Evolutionary conservation across 2,113 vertebrate species (phyloP).

Genomic region (Scatophagus argus): DNA sequence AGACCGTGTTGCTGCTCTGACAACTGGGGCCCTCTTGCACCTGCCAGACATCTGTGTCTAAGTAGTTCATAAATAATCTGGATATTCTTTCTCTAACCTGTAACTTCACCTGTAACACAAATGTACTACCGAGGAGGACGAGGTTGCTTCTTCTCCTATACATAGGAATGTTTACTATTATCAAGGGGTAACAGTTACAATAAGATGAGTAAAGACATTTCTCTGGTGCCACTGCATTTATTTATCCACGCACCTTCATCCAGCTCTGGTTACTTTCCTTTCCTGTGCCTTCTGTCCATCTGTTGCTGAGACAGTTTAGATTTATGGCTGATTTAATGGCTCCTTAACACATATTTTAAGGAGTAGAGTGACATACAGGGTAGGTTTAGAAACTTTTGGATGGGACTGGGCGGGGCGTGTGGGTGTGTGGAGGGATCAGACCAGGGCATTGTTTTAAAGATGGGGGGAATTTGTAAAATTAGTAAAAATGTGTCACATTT

Average conservation of each 20-base stretch:
- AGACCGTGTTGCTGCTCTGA: constrained; percentile 55
- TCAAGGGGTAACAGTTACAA: neutral
- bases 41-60: constrained; percentile 71
- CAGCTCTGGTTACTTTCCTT: neutral
- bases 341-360: constrained; percentile 4
- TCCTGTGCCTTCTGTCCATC: constrained; percentile 13
- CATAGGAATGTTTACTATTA: neutral
- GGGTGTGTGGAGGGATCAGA: too few relatives aligned
- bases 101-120: neutral
- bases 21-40: constrained; percentile 55
- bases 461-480: neutral
- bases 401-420: too few relatives aligned
- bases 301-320: neutral
- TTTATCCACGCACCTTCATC: constrained; percentile 1
- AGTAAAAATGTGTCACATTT: neutral
- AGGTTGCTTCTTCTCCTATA: neutral
- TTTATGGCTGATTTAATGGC: constrained; percentile 5
- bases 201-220: constrained; percentile 1
- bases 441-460: neutral
- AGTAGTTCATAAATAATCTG: constrained; percentile 6
- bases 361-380: neutral
- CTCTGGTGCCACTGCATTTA: neutral
- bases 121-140: neutral
- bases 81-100: neutral
- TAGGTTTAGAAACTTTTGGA: neutral